Evolutionary conservation across 2,113 vertebrate species (phyloP).

Genomic region (Oxygymnocypris stewartii): DNA sequence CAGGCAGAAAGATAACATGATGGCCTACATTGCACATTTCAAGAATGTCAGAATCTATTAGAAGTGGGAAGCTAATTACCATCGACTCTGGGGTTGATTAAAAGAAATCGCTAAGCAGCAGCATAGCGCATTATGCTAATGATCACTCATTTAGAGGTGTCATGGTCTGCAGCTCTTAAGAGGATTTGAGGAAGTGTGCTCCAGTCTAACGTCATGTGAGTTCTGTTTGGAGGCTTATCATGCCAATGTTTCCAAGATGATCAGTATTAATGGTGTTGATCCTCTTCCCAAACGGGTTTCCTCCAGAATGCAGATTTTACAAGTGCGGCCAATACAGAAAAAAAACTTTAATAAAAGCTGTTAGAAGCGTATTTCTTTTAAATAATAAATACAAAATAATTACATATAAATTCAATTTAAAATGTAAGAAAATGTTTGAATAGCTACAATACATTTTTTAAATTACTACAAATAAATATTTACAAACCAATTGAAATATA

Average conservation of each 20-base stretch:
- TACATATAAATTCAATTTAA: not conserved
- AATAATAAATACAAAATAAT: not conserved
- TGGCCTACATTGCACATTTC: slow-evolving; percentile 54
- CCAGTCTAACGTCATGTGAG: slow-evolving; percentile 51
- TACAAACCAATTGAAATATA: no score
- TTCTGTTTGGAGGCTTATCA: slow-evolving; percentile 62
- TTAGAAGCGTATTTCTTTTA: no score
- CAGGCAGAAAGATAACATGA: slow-evolving; percentile 50
- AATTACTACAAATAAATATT: no score
- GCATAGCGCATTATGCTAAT: slow-evolving; percentile 74
- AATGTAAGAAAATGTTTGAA: not conserved
- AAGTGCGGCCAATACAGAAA: not conserved
- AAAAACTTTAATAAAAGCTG: no score
- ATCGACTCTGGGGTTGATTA: slow-evolving; percentile 73
- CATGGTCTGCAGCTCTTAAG: slow-evolving; percentile 53
- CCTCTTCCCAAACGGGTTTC: slow-evolving; percentile 45
- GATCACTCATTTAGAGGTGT: slow-evolving; percentile 68
- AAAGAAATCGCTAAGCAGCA: slow-evolving; percentile 68
- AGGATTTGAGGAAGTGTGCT: slow-evolving; percentile 61
- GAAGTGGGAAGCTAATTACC: slow-evolving; percentile 68
- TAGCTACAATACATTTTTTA: not conserved
- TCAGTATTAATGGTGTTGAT: slow-evolving; percentile 56
- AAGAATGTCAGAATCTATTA: slow-evolving; percentile 70
- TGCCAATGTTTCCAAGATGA: slow-evolving; percentile 54
- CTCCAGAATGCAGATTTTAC: not conserved